Base-by-base conservation (phyloP, 2,888 invertebrate species). In the Tetrapedia diversipes region DNA sequence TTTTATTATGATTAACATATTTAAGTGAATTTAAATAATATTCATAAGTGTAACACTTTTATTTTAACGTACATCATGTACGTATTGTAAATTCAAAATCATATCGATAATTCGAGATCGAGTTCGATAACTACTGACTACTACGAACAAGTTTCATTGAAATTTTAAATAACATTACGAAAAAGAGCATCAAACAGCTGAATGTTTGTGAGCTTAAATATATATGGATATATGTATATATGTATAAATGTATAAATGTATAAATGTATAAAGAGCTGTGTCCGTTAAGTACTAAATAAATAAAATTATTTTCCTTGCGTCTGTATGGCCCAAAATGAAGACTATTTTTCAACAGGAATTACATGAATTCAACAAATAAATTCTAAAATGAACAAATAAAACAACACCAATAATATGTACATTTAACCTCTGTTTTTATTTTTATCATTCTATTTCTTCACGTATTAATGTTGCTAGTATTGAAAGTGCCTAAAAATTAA, bases 401-500 rank as follows among this genome's bases (percentile, higher is more conserved):
- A 4, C 1, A 6, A 22, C 22, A 49, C 1, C 3, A 24, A 24
- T 27, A n/a, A 8, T 39, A 39, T 19, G 16, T 29, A 53, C 4
- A 29, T 32, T 43, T 59, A 1, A 29, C 14, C 2, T 8, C 11
- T 2, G 0, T 39, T 54, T n/a, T 2, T 19, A 7, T 4, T 10
- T 19, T 7, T 11, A 11, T 27, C 45, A 32, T 14, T 16, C 7
- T 16, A 14, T 39, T 49, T 83, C 78, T 63, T 87, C 80, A 1
- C 78, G 83, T 60, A 87, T 81, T 4, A 83, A 11, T 27, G 63
- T 74, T 0, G 82, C 83, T 24, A 87, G 3, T 24, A 77, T 66
- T 2, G 80, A 59, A 2, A 86, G 43, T 7, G 79, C 86, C 87
- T 87, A 71, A 45, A 83, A 82, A 41, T 22, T 16, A 54, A 29